Base-by-base conservation (phyloP, 2,888 invertebrate species). In the Timema podura region DNA sequence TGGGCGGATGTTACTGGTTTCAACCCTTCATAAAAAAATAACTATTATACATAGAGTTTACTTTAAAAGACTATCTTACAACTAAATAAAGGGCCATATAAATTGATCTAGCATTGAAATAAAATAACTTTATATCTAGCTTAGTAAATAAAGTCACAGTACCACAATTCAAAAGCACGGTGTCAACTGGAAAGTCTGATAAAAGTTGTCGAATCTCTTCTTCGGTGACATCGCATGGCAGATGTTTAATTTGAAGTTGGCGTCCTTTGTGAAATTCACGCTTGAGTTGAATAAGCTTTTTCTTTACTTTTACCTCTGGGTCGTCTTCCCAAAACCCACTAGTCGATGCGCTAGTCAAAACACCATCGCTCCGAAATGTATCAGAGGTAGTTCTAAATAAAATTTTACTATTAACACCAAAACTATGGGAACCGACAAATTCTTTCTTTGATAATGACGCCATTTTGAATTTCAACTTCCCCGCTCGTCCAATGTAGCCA, bases 211-310 rank as follows among this genome's bases (percentile, higher is more conserved):
- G 30, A 30, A 30, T 30, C 30, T 30, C 82, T 78, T 81, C 79
- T 76, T 81, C 80, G 7, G 79, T 79, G 64, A 80, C 80, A 76
- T 81, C 81, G 54, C 81, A 76, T 8, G 82, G 82, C 68, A 82
- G 75, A 76, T 82, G 81, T 71, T 81, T 80, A 66, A 82, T 79
- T 74, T 79, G 79, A 45, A 82, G 76, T 70, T 80, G 79, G 15
- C 82, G 76, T 64, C 81, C 81, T 70, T 76, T 77, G 75, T 82
- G 82, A 74, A 81, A 82, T 73, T 79, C 78, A 57, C 78, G 74
- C 71, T 79, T 79, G 49, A 80, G 75, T 67, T 79, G 78, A 68
- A 79, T 77, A 44, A 80, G 77, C 68, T 78, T 77, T 72, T 79
- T 78, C 74, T 80, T 79, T 6, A 79, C 73, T 15, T 77, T 77